These are phyloP conservation scores for Gallinago stenura DNA, from an alignment of 2,797 vertebrate species.

Conservation along the genomic window DNA sequence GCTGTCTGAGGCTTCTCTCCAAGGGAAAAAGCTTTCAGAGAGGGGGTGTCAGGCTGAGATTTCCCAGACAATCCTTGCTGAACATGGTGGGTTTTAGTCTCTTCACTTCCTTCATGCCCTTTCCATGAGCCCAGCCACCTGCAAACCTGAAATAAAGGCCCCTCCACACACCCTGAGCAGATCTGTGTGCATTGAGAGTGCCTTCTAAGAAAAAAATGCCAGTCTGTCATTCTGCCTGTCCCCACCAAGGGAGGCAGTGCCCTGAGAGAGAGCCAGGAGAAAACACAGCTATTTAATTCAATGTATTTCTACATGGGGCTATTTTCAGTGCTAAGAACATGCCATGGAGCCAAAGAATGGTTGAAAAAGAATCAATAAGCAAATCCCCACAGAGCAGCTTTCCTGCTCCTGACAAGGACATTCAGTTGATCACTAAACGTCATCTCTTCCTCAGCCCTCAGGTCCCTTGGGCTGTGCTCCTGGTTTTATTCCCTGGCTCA, in stretches of 20 bases:
- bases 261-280: background rate
- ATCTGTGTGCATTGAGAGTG: accelerated
- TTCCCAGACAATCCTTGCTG: background rate
- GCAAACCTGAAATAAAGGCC: background rate
- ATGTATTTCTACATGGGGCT: background rate
- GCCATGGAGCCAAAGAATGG: background rate
- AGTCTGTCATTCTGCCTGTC: background rate
- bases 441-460: background rate
- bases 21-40: background rate
- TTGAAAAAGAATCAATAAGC: background rate
- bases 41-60: background rate
- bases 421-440: background rate
- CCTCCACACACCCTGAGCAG: background rate
- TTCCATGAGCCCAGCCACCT: background rate
- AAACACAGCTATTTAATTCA: background rate
- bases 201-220: background rate
- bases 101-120: background rate
- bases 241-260: background rate
- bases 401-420: background rate
- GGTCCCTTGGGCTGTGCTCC: background rate
- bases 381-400: background rate
- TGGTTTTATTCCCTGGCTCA: background rate
- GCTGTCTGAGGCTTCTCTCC: background rate
- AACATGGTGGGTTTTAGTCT: background rate
- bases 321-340: background rate